Conservation (phyloP, 2,797 vertebrate species). For the Silurus aristotelis region DNA sequence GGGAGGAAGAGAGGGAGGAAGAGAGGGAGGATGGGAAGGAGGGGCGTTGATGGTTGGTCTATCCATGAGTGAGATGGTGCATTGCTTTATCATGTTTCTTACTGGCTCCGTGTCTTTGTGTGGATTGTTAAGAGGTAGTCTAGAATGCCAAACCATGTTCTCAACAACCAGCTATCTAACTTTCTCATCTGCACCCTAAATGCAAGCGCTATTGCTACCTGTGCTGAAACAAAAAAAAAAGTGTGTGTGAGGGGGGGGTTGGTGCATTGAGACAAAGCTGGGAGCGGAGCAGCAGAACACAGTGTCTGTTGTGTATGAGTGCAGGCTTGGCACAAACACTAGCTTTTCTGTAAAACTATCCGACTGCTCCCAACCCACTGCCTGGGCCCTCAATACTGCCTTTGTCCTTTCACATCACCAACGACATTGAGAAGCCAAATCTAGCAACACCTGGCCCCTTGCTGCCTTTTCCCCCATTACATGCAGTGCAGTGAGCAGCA, state of each 20-base stretch:
- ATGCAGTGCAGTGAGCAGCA: constrained; percentile 19
- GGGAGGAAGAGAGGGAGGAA: neutral
- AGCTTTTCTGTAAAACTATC: constrained; percentile 79
- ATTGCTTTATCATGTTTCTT: constrained; percentile 53
- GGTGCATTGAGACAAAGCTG: constrained; percentile 71
- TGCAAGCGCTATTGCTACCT: constrained; percentile 66
- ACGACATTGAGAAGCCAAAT: constrained; percentile 76
- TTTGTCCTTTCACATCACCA: constrained; percentile 75
- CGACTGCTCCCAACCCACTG: constrained; percentile 73
- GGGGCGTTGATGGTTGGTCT: constrained; percentile 28
- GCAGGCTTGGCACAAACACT: constrained; percentile 77
- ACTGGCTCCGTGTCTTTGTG: constrained; percentile 55
- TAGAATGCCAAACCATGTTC: constrained; percentile 63
- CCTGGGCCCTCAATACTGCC: constrained; percentile 74
- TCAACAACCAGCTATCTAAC: constrained; percentile 68
- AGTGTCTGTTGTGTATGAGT: constrained; percentile 77
- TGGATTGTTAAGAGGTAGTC: constrained; percentile 51
- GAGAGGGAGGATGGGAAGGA: neutral
- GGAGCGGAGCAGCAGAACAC: constrained; percentile 75
- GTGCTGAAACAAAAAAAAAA: constrained; percentile 63
- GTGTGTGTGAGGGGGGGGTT: constrained; percentile 42
- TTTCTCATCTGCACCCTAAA: constrained; percentile 69
- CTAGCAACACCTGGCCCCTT: constrained; percentile 75
- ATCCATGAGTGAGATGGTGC: constrained; percentile 37
- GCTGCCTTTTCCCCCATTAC: constrained; percentile 55